Evolutionary conservation across 2,888 invertebrate species (phyloP), one percentile per base, ranked within the genome.

Genomic region (Cantharis rustica): DNA sequence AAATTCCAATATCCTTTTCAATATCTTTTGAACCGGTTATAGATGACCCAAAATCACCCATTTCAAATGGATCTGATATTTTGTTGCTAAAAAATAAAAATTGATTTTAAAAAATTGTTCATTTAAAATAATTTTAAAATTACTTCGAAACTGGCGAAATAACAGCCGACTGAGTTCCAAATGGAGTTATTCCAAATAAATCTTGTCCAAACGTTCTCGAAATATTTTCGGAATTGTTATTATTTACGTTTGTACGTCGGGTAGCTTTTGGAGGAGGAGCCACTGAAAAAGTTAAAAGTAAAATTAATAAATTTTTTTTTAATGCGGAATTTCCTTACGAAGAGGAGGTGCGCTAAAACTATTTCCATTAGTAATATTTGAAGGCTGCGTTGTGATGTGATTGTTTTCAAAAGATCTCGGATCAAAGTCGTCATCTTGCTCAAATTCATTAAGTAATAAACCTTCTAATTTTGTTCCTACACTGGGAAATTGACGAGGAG

Each of bases 241-340:
- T 81, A 69, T 80, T 83, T 15, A 86, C 72, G 79, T 86, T 88
- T 11, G 84, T 82, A 75, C 88, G 83, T 78, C 92, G 92, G 20
- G 92, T 91, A 9, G 94, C 92, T 88, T 95, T 96, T 75, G 97
- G 96, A 76, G 97, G 97, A 79, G 97, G 96, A 68, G 96, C 95
- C 92, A 97, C 97, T 97, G 87, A 10, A 90, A 89, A 82, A 76
- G 72, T 63, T 75, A 73, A 69, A 69, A 17, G 0, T 72, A n/a
- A 47, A 7, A n/a, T 47, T 47, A 47, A 47, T 7, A 7, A 16
- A 11, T 68, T 15, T 31, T 20, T 13, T 64, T 16, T 62, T 5
- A 71, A 17, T 69, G 70, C n/a, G n/a, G 26, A 26, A 47, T 27
- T n/a, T 2, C 91, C 94, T 91, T 88, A 95, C 95, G 88, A 81